phyloP scores from a whole-genome alignment of 2,888 invertebrate genomes.

The Machimus atricapillus region DNA sequence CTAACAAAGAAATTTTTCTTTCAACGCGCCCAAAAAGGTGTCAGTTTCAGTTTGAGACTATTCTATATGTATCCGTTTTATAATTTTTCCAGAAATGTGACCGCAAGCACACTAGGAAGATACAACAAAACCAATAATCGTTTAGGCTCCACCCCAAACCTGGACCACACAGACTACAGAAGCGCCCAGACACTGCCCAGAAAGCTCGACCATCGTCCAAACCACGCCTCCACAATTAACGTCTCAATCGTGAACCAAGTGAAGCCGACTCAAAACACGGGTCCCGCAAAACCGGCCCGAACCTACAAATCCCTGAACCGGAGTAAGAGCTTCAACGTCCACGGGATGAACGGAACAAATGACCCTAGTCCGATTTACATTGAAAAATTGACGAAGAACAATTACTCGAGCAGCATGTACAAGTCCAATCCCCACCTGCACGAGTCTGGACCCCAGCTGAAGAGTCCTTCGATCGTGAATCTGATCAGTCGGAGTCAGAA shows the following conservation, averaged over 20 bases:
- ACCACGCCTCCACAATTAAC: constrained; percentile 69
- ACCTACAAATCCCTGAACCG: constrained; percentile 79
- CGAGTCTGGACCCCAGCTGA: constrained; percentile 74
- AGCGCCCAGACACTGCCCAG: constrained; percentile 81
- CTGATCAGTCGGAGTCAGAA: constrained; percentile 84
- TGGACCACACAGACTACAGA: constrained; percentile 62
- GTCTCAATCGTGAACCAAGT: constrained; percentile 69
- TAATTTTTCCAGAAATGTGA: constrained; percentile 48
- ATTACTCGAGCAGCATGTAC: constrained; percentile 66
- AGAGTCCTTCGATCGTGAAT: constrained; percentile 86
- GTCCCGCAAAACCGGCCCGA: constrained; percentile 80
- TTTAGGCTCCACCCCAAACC: constrained; percentile 66
- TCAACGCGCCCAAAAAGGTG: no score
- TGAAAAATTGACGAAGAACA: constrained; percentile 59
- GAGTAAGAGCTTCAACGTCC: constrained; percentile 87
- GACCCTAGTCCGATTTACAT: constrained; percentile 62
- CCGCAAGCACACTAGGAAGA: constrained; percentile 76
- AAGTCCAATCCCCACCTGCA: constrained; percentile 82
- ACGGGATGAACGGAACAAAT: constrained; percentile 66
- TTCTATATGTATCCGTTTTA: not conserved
- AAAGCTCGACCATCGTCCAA: constrained; percentile 61
- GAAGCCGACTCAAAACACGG: constrained; percentile 62
- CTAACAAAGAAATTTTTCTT: no score
- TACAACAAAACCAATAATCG: constrained; percentile 84
- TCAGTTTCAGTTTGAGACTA: not conserved